These are phyloP conservation scores for Hemistola chrysoprasaria DNA, from an alignment of 2,888 invertebrate species.

Conservation along the genomic window DNA sequence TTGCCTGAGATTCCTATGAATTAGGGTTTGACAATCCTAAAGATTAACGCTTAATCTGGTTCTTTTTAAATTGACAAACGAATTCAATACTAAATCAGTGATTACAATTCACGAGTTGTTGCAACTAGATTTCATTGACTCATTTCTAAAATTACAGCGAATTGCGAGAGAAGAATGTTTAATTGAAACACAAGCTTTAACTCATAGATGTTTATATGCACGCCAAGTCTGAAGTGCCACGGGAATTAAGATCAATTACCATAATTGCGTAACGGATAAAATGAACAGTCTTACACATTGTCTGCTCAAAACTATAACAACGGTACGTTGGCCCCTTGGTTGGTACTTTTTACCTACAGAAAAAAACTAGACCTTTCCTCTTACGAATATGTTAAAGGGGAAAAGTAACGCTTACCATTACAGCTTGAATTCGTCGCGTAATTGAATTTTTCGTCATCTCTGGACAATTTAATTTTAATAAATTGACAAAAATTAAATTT, in stretches of 20 bases:
- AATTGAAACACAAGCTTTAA: constrained; percentile 23
- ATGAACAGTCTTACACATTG: constrained; percentile 31
- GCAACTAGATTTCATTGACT: constrained; percentile 8
- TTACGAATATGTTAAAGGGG: no score
- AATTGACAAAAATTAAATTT: no score
- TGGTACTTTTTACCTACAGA: no score
- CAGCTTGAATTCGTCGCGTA: no score
- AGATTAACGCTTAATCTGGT: no score
- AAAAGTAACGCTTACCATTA: no score
- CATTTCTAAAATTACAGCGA: constrained; percentile 22
- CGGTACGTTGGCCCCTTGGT: constrained; percentile 23
- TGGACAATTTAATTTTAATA: no score
- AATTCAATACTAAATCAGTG: no score
- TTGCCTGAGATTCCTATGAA: constrained; percentile 9
- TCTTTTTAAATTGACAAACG: no score
- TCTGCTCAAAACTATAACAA: constrained; percentile 31
- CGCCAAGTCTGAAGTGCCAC: constrained; percentile 21
- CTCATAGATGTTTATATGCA: constrained; percentile 22
- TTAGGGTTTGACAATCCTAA: no score
- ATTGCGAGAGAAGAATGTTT: constrained; percentile 23
- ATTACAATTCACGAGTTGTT: background rate
- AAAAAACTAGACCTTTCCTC: no score
- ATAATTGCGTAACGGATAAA: constrained; percentile 47
- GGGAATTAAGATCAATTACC: constrained; percentile 47
- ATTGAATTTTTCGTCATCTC: no score